A percentile compares a stretch with the other conserved stretches of the same genome.
Evolutionary conservation across 2,797 vertebrate species (phyloP).

Genomic region (Chelmon rostratus): DNA sequence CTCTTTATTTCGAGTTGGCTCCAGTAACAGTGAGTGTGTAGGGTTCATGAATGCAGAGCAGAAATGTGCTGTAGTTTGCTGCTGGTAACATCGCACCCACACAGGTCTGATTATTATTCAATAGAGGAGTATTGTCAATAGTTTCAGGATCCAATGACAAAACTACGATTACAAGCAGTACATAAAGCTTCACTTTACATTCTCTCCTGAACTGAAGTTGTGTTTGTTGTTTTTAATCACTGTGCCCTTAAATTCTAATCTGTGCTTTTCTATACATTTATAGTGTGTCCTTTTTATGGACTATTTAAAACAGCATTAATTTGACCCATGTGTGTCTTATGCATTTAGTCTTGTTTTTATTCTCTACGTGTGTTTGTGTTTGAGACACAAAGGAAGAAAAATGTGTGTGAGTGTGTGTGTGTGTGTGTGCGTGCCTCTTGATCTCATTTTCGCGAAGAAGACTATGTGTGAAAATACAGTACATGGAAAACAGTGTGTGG

Average conservation of each 20-base stretch:
- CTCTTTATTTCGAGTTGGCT: constrained; percentile 13
- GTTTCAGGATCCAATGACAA: constrained; percentile 7
- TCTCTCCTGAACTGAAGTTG: not conserved
- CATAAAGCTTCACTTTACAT: not conserved
- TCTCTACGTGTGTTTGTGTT: constrained; percentile 7
- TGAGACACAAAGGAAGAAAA: constrained; percentile 8
- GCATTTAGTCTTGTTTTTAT: constrained; percentile 10
- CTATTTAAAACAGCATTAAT: constrained; percentile 28
- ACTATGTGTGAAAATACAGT: constrained; percentile 21
- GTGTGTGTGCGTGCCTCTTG: constrained; percentile 4
- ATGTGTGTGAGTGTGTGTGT: not conserved
- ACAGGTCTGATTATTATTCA: constrained; percentile 18
- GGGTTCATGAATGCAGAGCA: constrained; percentile 36
- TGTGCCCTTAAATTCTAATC: not conserved
- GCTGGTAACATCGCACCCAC: constrained; percentile 30
- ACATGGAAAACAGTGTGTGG: constrained; percentile 38
- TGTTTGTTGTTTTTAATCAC: not conserved
- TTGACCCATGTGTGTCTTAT: constrained; percentile 22
- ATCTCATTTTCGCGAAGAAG: constrained; percentile 19
- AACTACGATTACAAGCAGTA: not conserved
- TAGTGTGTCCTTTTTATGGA: not conserved
- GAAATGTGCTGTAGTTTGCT: constrained; percentile 15
- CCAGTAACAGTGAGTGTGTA: not conserved
- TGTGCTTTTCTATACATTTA: not conserved
- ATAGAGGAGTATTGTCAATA: not conserved